Evolutionary conservation across 2,888 invertebrate genomes (phyloP), one percentile per base, ranked within the genome.

Genomic region (Yponomeuta sedellus): DNA sequence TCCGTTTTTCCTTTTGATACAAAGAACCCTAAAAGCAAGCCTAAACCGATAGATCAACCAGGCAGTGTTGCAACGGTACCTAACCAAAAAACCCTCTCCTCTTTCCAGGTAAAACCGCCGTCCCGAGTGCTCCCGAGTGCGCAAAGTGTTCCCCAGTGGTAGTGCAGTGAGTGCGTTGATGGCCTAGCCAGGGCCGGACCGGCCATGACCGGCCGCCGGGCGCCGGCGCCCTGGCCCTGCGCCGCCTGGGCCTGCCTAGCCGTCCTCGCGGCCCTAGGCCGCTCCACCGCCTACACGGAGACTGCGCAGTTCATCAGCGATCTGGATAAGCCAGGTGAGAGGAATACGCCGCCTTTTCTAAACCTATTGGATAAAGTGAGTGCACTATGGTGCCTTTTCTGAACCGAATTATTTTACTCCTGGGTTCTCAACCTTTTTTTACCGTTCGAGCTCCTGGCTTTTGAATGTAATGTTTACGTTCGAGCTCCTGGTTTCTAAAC

Each of bases 241-340:
- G 70, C 71, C 70, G 71, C 75, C 90, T 89, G 88, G 44, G 86
- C 88, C 79, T 84, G 92, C 83, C 79, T 92, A 71, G 84, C 85
- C 71, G 81, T 90, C 70, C 79, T 91, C 72, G 84, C 86, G 69
- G 87, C 91, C 61, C 74, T 86, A 66, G 90, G 88, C 71, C 83
- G 82, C 66, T 81, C 86, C 71, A 78, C 89, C 70, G 89, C 88
- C 34, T 92, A 92, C 73, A 88, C 92, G 10, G 93, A 93, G 75
- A 93, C 93, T 8, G 92, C 89, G 74, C 91, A 92, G 69, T 91
- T 92, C 71, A 86, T 92, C 57, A 93, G 93, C 78, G 93, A 93
- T 79, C 83, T 93, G 71, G 93, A 93, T 83, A 92, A 92, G 75
- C 93, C 93, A 91, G 93, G 93, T n/a, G n/a, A n/a, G n/a, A n/a